Evolutionary conservation across 2,113 vertebrate genomes (phyloP).

Genomic region (Jaculus jaculus): DNA sequence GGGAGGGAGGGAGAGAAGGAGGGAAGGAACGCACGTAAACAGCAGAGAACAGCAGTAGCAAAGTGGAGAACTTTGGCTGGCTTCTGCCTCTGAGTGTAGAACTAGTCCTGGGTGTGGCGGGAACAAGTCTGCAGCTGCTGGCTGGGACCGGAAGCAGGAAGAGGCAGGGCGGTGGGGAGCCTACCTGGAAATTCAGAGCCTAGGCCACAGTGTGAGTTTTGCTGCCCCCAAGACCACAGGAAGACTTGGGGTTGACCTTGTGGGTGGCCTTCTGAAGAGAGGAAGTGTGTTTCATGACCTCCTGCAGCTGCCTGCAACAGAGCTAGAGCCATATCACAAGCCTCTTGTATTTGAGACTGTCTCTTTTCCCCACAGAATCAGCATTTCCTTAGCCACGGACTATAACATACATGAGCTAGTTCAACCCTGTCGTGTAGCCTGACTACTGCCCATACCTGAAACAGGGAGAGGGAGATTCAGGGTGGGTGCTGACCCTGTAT

Average conservation of each 20-base stretch:
- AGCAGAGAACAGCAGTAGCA: neutral
- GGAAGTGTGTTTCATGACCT: neutral
- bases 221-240: neutral
- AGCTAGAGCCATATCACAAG: neutral
- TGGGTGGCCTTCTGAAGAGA: neutral
- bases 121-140: neutral
- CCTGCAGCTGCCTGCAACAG: neutral
- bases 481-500: neutral
- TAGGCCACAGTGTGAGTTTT: neutral
- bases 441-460: neutral
- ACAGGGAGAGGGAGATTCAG: neutral
- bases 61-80: neutral
- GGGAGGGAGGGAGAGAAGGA: no score
- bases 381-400: neutral
- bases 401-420: neutral
- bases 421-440: neutral
- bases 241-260: neutral
- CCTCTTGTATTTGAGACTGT: slow-evolving; percentile 1
- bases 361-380: neutral
- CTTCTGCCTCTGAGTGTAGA: neutral
- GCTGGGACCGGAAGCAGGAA: neutral
- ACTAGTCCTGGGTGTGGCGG: neutral
- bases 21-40: no score
- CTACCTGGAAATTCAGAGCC: neutral
- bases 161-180: neutral